Conservation (phyloP, 2,888 invertebrate species). For the Drosophila paramelanica region DNA sequence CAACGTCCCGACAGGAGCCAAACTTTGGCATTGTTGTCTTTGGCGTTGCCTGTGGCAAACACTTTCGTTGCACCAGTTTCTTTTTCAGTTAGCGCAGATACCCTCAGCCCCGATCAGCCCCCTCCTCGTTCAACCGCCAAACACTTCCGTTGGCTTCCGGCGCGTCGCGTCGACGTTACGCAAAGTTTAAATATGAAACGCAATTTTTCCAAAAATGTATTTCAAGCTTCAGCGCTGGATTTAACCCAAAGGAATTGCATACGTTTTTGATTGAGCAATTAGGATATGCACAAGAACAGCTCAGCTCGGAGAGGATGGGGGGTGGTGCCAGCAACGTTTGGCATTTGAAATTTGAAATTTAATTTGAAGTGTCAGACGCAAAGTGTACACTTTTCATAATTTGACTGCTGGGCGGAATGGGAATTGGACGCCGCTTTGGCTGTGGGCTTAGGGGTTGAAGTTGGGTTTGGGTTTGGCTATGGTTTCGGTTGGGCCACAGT, state of each 20-base stretch:
- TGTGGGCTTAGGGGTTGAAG: constrained; percentile 4
- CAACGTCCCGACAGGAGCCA: constrained; percentile 35
- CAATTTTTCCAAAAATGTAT: constrained; percentile 46
- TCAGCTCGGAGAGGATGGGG: not conserved
- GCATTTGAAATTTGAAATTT: constrained; percentile 63
- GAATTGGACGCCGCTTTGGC: constrained; percentile 37
- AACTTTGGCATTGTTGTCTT: constrained; percentile 78
- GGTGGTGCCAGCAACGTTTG: constrained; percentile 9
- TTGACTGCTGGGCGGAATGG: constrained; percentile 61
- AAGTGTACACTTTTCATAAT: constrained; percentile 75
- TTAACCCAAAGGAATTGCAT: constrained; percentile 76
- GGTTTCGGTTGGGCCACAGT: constrained; percentile 14
- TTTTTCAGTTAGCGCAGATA: not conserved
- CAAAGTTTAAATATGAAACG: constrained; percentile 66
- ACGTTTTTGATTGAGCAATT: constrained; percentile 78
- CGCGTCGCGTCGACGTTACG: constrained; percentile 27
- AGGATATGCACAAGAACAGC: constrained; percentile 55
- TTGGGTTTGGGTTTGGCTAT: constrained; percentile 11
- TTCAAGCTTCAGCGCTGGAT: constrained; percentile 54
- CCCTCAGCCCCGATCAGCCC: not conserved
- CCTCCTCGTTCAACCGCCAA: constrained; percentile 62
- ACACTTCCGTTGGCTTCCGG: constrained; percentile 64
- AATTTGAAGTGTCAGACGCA: constrained; percentile 74
- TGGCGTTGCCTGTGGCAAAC: constrained; percentile 73
- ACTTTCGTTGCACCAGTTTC: constrained; percentile 63